Evolutionary conservation across 2,113 vertebrate genomes (phyloP), one percentile per base, ranked within the genome.

Genomic region (Tychaedon coryphoeus): DNA sequence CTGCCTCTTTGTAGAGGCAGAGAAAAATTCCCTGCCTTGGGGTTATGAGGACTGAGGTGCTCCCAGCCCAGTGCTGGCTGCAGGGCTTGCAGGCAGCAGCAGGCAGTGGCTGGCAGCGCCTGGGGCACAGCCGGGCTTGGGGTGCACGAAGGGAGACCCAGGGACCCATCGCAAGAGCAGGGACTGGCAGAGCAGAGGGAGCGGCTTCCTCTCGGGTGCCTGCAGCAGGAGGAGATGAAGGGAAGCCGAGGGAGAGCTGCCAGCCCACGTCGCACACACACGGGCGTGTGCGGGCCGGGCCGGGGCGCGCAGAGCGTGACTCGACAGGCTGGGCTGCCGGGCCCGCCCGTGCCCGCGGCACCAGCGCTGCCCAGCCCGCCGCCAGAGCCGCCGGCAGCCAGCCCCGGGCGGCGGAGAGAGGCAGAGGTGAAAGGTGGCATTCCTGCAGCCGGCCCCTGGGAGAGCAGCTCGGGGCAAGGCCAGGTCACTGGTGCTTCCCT

Each of bases 301-400:
- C 40, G 9, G 0, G 34, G 42, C 8, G 92, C 0, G 2, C 53
- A 14, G 77, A 42, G 64, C 53, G 2, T 88, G 96, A 86, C 65
- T 81, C 3, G 4, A 83, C 69, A 86, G 0, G 87, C 26, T 0
- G 4, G 43, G 54, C 0, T 4, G 77, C 77, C 72, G 78, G 69
- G 84, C 66, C 93, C 86, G 93, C 73, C 67, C 2, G 4, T 38
- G 73, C 78, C 95, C 22, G 9, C 66, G 28, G 79, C 62, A 47
- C 62, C 10, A 0, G 53, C 5, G 57, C 70, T 7, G 6, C 60
- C 40, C 79, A 42, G 42, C 16, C 4, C 42, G 15, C 16, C 36
- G 9, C 34, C 58, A 5, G 54, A 3, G 5, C 0, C 11, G 2
- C 8, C 1, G 0, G 38, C 69, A 45, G 64, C 7, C 62, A 26